phyloP scores from a whole-genome alignment of 2,113 vertebrate genomes.

The Indicator indicator region DNA sequence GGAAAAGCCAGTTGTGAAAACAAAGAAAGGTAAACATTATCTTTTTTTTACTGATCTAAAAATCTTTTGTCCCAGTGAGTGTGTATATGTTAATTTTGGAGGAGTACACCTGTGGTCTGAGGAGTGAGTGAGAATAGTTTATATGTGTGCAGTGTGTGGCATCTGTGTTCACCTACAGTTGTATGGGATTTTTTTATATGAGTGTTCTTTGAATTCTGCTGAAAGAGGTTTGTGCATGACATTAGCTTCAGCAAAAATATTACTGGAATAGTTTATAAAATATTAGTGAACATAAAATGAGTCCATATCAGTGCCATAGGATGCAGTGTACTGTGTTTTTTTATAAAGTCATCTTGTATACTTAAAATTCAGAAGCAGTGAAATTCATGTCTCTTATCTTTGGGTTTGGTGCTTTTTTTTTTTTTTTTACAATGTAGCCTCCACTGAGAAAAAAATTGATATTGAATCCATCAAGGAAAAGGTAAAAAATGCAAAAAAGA shows the following conservation, averaged over 20 bases:
- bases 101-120: not conserved
- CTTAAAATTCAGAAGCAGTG: not conserved
- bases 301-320: not conserved
- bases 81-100: not conserved
- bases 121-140: not conserved
- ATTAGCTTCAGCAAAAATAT: not conserved
- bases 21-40: slow-evolving; percentile 80
- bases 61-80: not conserved
- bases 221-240: not conserved
- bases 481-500: slow-evolving; percentile 91
- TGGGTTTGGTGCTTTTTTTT: not conserved
- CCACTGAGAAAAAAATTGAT: slow-evolving; percentile 87
- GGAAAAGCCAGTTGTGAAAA: slow-evolving; percentile 85
- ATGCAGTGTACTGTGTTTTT: not conserved
- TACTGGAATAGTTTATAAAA: not conserved
- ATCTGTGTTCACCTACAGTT: not conserved
- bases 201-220: not conserved
- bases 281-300: not conserved
- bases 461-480: slow-evolving; percentile 92
- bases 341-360: not conserved
- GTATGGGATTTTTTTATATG: not conserved
- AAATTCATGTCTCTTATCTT: not conserved
- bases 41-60: not conserved
- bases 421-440: slow-evolving; percentile 68
- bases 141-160: not conserved